phyloP scores from a whole-genome alignment of 2,888 invertebrate species.

The Scotopteryx bipunctaria region DNA sequence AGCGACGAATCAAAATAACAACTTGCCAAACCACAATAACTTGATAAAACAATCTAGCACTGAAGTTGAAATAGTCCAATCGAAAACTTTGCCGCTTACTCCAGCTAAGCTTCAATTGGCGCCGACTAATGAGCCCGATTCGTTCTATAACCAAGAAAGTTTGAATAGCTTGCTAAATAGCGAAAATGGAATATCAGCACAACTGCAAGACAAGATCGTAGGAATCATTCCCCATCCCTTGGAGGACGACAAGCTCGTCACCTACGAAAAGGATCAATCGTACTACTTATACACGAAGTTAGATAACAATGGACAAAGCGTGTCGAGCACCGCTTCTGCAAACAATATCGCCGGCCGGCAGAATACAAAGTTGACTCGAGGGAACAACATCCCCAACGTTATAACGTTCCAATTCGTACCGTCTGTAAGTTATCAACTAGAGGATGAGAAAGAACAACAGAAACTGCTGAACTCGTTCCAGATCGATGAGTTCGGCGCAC shows the following conservation, averaged over 20 bases:
- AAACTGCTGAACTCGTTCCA: conserved; percentile 60
- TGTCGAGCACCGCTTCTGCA: conserved; percentile 34
- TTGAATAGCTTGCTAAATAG: conserved; percentile 54
- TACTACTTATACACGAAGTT: conserved; percentile 69
- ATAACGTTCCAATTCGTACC: conserved; percentile 66
- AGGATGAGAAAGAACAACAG: conserved; percentile 66
- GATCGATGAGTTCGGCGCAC: conserved; percentile 61
- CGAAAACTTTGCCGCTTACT: conserved; percentile 51
- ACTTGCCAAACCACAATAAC: conserved; percentile 37
- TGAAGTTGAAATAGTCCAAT: conserved; percentile 62
- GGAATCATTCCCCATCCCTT: conserved; percentile 71
- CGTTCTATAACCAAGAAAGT: conserved; percentile 55
- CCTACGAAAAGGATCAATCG: conserved; percentile 72
- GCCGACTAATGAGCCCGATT: conserved; percentile 44
- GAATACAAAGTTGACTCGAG: conserved; percentile 30
- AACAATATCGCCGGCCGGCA: conserved; percentile 25
- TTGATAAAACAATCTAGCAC: conserved; percentile 43
- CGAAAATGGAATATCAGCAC: conserved; percentile 68
- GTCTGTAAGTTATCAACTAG: conserved; percentile 66
- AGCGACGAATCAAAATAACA: conserved; percentile 37
- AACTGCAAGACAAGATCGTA: conserved; percentile 69
- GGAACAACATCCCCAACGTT: conserved; percentile 42
- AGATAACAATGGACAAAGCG: conserved; percentile 48
- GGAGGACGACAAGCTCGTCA: conserved; percentile 65
- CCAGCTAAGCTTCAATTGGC: conserved; percentile 57